Conservation (phyloP, 2,888 invertebrate species). For the Cerceris rybyensis region DNA sequence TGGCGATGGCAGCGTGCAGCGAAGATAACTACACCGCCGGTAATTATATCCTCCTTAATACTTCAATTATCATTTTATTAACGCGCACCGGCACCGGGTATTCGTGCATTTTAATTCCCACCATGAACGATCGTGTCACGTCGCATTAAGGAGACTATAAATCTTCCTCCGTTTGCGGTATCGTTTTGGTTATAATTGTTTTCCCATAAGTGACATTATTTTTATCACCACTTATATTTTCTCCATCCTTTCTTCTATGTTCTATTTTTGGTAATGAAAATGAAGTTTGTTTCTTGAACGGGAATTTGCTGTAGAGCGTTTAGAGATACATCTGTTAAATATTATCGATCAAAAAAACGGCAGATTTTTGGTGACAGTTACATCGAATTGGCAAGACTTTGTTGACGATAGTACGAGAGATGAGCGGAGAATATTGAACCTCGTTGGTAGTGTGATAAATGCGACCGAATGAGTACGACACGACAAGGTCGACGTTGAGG, state of each 20-base stretch:
- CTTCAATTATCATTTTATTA: constrained; percentile 64
- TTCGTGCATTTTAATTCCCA: constrained; percentile 25
- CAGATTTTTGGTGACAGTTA: no score
- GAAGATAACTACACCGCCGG: constrained; percentile 33
- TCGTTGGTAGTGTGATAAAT: no score
- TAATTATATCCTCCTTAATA: constrained; percentile 54
- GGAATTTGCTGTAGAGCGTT: no score
- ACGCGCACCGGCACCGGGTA: constrained; percentile 10
- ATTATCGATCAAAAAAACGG: no score
- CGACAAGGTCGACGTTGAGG: no score
- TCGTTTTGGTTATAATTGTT: not conserved
- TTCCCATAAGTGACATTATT: not conserved
- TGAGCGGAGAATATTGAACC: no score
- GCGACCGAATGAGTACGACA: no score
- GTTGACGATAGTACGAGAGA: no score
- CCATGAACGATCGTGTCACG: not conserved
- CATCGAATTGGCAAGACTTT: no score
- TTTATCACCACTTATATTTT: not conserved
- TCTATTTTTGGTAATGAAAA: not conserved
- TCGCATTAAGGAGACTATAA: constrained; percentile 29
- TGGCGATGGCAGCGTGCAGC: constrained; percentile 7
- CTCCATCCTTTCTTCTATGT: not conserved
- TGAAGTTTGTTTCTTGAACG: no score
- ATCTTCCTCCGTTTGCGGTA: constrained; percentile 9
- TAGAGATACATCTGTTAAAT: no score